Percentiles rank a stretch among this genome's conserved stretches.
Conservation (phyloP, 2,888 invertebrate species). For the Oxystoma pomonae region DNA sequence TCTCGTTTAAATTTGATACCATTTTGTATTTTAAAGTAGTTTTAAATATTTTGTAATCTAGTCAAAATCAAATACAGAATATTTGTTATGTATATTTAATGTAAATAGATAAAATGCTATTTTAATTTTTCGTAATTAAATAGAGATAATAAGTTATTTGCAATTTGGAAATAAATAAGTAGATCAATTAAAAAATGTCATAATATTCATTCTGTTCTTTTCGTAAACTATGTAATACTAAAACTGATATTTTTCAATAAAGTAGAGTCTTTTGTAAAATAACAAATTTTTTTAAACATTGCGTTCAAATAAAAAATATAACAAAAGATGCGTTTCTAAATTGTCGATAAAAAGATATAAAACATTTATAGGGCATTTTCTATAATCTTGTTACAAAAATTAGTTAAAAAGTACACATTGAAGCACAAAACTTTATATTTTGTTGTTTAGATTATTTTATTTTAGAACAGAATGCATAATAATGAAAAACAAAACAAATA, state of each 20-base stretch:
- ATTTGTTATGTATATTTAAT: slow-evolving; percentile 14
- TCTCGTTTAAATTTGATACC: too few relatives aligned
- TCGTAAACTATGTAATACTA: not conserved
- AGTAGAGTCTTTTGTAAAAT: not conserved
- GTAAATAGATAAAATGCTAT: slow-evolving; percentile 17
- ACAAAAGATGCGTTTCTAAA: too few relatives aligned
- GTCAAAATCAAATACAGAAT: slow-evolving; percentile 5
- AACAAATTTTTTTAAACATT: not conserved
- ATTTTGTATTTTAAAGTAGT: not conserved
- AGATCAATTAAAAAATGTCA: slow-evolving; percentile 17
- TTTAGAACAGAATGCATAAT: too few relatives aligned
- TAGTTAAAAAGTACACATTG: too few relatives aligned
- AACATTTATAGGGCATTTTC: too few relatives aligned
- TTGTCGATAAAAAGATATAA: too few relatives aligned
- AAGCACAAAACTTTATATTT: too few relatives aligned
- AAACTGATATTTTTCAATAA: not conserved
- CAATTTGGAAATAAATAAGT: not conserved
- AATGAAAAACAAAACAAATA: too few relatives aligned
- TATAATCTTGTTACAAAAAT: too few relatives aligned
- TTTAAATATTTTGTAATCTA: slow-evolving; percentile 16
- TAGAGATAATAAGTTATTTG: slow-evolving; percentile 6
- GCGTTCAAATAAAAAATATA: too few relatives aligned
- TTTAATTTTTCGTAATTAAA: slow-evolving; percentile 19
- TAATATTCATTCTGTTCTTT: slow-evolving; percentile 7
- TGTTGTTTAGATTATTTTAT: too few relatives aligned